Percentiles rank a stretch among this genome's conserved stretches.
Evolutionary conservation across 2,797 vertebrate species (phyloP).

Genomic region (Tadarida brasiliensis): DNA sequence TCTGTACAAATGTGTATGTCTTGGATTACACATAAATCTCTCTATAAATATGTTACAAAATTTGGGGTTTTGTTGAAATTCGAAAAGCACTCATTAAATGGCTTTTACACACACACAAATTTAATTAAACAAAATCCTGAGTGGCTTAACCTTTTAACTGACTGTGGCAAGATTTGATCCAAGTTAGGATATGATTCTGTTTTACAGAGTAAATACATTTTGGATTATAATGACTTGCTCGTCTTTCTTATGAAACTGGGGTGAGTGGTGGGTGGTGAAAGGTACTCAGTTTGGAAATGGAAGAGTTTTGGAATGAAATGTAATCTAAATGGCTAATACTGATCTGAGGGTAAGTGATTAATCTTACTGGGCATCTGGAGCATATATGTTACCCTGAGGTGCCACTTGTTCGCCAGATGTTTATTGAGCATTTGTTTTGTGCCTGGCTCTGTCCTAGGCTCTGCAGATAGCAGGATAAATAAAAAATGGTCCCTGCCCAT

Average conservation of each 20-base stretch:
- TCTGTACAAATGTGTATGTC: conserved; percentile 10
- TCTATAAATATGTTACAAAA: conserved; percentile 32
- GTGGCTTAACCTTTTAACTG: background rate
- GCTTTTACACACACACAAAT: background rate
- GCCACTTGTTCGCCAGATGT: background rate
- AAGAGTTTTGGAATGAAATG: background rate
- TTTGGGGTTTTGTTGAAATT: background rate
- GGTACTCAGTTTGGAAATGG: background rate
- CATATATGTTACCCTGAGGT: background rate
- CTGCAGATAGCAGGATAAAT: background rate
- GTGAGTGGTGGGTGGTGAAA: background rate
- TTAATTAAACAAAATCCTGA: conserved; percentile 41
- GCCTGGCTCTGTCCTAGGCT: background rate
- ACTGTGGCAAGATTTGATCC: background rate
- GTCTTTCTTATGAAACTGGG: background rate
- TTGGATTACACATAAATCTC: conserved; percentile 46
- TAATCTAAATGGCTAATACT: background rate
- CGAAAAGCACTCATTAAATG: conserved; percentile 12
- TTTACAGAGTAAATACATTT: conserved; percentile 18
- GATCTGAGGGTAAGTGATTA: background rate
- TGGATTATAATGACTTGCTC: background rate
- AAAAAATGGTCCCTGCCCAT: background rate
- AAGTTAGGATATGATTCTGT: background rate
- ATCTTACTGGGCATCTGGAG: background rate
- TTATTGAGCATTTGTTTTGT: background rate